Base-by-base conservation (phyloP, 2,113 vertebrate genomes). In the Helogale parvula region DNA sequence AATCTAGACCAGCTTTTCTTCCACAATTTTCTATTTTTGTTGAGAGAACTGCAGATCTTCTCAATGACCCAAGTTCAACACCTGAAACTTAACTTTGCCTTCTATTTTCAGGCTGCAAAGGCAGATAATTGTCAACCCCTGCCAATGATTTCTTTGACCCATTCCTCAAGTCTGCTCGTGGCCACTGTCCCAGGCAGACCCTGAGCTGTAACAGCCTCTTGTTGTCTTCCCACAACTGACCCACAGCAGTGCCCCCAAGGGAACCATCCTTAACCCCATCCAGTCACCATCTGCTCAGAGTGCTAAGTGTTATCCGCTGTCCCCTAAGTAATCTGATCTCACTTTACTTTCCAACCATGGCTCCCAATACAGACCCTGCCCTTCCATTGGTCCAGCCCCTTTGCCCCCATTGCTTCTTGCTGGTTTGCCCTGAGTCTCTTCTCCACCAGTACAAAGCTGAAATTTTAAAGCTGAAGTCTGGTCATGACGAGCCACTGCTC, bases 21-120 rank as follows among this genome's bases (percentile, higher is more conserved):
- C 21, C 3, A 9, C 38, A 16, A 2, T 41, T 80, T 80, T 84
- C n/a, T 69, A 50, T 31, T 54, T 76, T 35, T 45, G 76, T 80
- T 8, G 87, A n/a, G n/a, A 92, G 83, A 88, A 52, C 25, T 9
- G 25, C 10, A 52, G 31, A n/a, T 71, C 19, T 92, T 92, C 65
- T 92, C 33, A 69, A 52, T 72, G 14, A 47, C 27, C 14, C 65
- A 65, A 71, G 33, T 65, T 52, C 19, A n/a, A 86, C 81, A 23
- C 21, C 38, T 52, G 7, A 33, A 50, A 87, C 4, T 21, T 87
- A 41, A 1, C 52, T 80, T 71, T 71, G n/a, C 50, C 29, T 95
- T 80, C 52, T 71, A 3, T 63, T 71, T 86, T 27, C 33, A 60
- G 71, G 33, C 9, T 41, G 29, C 7, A 17, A 52, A 52, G 47